Percentiles rank a stretch among this genome's conserved stretches.
Conservation (phyloP, 2,113 vertebrate species). For the Petrocephalus microphthalmus region DNA sequence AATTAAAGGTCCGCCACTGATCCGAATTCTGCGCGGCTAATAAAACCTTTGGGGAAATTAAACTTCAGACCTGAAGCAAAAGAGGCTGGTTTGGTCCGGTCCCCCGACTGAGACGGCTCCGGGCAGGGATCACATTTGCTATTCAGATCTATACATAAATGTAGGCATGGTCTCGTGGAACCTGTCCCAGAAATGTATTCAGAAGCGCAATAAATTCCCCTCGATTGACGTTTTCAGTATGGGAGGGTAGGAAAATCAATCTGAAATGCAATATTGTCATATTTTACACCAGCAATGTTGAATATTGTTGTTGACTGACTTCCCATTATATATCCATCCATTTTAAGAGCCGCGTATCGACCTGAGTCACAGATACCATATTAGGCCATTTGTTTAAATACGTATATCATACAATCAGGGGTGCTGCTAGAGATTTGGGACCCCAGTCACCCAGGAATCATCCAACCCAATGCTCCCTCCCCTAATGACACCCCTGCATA, state of each 20-base stretch:
- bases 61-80: slow-evolving; percentile 71
- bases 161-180: background rate
- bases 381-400: background rate
- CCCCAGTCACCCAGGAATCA: background rate
- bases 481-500: background rate
- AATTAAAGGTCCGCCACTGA: slow-evolving; percentile 79
- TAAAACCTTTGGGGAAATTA: slow-evolving; percentile 80
- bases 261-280: background rate
- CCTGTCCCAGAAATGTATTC: background rate
- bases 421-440: background rate
- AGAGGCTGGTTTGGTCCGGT: slow-evolving; percentile 76
- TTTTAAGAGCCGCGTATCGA: background rate
- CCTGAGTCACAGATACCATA: background rate
- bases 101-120: slow-evolving; percentile 77
- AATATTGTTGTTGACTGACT: background rate
- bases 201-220: background rate
- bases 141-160: slow-evolving; percentile 10
- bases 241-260: background rate
- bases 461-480: background rate
- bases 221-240: background rate
- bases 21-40: slow-evolving; percentile 76
- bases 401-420: background rate
- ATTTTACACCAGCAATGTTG: background rate
- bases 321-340: background rate
- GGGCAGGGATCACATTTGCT: slow-evolving; percentile 55